Evolutionary conservation across 1,140 invertebrate species (phyloP).

Genomic region (Patella vulgata): DNA sequence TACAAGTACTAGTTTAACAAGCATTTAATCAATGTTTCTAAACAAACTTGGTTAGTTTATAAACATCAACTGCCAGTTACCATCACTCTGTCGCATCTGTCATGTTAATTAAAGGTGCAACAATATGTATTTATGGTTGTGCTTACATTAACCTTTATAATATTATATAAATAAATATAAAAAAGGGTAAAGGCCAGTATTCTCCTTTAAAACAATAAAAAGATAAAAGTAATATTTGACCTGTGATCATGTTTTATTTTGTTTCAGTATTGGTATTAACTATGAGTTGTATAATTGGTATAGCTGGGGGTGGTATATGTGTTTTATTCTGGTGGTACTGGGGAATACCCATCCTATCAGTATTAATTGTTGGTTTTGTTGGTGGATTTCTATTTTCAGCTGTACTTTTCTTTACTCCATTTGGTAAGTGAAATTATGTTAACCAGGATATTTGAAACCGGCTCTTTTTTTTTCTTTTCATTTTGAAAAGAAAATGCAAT

Average conservation of each 20-base stretch:
- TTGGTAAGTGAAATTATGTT: slow-evolving; percentile 69
- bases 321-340: slow-evolving; percentile 69
- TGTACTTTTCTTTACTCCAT: slow-evolving; percentile 69
- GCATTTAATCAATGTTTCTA: too few relatives aligned
- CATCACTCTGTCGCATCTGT: too few relatives aligned
- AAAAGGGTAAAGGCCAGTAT: too few relatives aligned
- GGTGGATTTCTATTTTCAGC: slow-evolving; percentile 71
- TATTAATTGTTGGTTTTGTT: slow-evolving; percentile 70
- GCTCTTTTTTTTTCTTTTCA: not conserved
- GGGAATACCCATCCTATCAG: slow-evolving; percentile 71
- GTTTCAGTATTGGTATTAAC: slow-evolving; percentile 9
- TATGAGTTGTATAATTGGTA: slow-evolving; percentile 59
- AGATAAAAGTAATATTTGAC: too few relatives aligned
- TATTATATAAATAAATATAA: too few relatives aligned
- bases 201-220: too few relatives aligned
- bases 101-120: too few relatives aligned
- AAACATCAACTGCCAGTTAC: too few relatives aligned
- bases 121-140: too few relatives aligned
- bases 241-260: not conserved
- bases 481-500: not conserved
- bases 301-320: slow-evolving; percentile 69
- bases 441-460: not conserved
- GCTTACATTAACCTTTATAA: too few relatives aligned
- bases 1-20: too few relatives aligned
- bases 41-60: too few relatives aligned